phyloP scores from a whole-genome alignment of 2,113 vertebrate genomes.

The Proteles cristata region DNA sequence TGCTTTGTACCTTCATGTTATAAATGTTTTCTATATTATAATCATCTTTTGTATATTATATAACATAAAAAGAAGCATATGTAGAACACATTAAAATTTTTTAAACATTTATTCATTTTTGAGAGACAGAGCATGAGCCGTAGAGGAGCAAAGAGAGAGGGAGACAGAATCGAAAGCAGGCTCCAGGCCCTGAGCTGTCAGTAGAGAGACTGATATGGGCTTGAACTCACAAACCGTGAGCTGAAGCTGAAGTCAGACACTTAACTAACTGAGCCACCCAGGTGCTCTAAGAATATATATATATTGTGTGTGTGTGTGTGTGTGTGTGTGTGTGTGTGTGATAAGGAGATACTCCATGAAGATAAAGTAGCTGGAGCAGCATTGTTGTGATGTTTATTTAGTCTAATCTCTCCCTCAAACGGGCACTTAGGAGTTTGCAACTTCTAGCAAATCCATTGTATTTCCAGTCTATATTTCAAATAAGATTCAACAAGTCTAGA shows the following conservation, averaged over 20 bases:
- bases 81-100: not conserved
- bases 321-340: not conserved
- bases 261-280: no score
- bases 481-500: slow-evolving; percentile 41
- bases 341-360: not conserved
- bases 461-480: slow-evolving; percentile 27
- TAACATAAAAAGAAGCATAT: not conserved
- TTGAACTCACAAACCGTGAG: no score
- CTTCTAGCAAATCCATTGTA: not conserved
- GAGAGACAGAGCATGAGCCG: no score
- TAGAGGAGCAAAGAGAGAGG: no score
- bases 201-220: no score
- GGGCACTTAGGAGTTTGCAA: not conserved
- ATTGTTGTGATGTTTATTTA: not conserved
- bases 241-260: no score
- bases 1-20: not conserved
- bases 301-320: not conserved
- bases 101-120: no score
- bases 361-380: not conserved
- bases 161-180: no score
- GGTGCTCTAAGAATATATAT: no score
- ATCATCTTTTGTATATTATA: not conserved
- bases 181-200: no score
- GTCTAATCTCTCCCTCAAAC: not conserved
- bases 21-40: not conserved